Base-by-base conservation (phyloP, 2,113 vertebrate genomes). In the Jacana jacana region DNA sequence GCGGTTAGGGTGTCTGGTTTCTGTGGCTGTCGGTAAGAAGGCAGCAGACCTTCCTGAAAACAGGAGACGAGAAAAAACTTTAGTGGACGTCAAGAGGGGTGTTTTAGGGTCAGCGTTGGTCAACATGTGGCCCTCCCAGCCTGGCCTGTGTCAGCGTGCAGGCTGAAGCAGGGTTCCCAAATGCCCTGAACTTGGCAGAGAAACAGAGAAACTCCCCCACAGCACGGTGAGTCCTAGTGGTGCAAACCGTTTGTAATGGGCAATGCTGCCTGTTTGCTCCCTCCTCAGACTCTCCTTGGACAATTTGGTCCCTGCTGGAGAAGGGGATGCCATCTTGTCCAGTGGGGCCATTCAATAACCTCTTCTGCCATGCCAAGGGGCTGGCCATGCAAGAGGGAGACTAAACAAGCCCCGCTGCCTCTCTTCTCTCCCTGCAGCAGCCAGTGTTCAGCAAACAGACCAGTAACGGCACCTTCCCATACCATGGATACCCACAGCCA, bases 1-100 rank as follows among this genome's bases (percentile, higher is more conserved):
- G 10, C 7, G 40, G 84, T 88, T 65, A 54, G 73, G 25, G n/a
- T 85, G 64, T 94, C 49, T 95, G 0, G 0, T 91, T 95, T 75
- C 94, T 92, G 72, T 49, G 65, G 61, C 73, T 91, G 91, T 69
- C 10, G 1, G 91, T 79, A 92, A 94, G 57, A 44, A 76, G 40
- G 78, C 69, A 69, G 61, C 31, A 87, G 66, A 54, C 11, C 31
- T 97, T 94, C 89, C 93, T 94, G 91, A 92, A 87, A 94, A 82
- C 0, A 1, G 31, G 57, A 70, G 55, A 70, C 2, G 3, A 87
- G 78, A 69, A 80, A 89, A 89, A 92, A n/a, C 52, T 82, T 61
- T 1, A 77, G 54, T 11, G 7, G 58, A 73, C 69, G n/a, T 69
- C 4, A 4, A 30, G 28, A 28, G 20, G 24, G 12, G 4, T 12